phyloP scores from a whole-genome alignment of 2,888 invertebrate species.

The Sphaeridia pumilis region DNA sequence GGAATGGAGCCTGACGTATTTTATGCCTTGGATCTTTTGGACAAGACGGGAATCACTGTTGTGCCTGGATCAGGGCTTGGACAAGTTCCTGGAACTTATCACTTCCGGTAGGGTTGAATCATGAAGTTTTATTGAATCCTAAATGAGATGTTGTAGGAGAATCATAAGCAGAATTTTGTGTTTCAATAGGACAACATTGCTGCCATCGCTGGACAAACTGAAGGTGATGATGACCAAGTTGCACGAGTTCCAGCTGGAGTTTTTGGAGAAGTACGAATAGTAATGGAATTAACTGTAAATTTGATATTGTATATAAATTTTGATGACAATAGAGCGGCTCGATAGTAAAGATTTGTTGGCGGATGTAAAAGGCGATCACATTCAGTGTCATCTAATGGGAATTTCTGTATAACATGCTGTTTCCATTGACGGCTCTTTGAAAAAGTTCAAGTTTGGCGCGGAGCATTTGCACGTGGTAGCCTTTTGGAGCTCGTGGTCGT shows the following conservation, averaged over 20 bases:
- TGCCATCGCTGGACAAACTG: not conserved
- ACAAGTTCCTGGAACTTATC: conserved; percentile 81
- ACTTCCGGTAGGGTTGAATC: conserved; percentile 54
- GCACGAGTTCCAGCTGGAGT: not conserved
- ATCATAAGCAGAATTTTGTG: not conserved
- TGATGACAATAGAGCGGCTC: too few relatives aligned
- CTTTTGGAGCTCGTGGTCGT: too few relatives aligned
- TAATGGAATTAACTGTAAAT: too few relatives aligned
- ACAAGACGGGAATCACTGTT: conserved; percentile 84
- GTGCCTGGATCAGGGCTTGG: conserved; percentile 93
- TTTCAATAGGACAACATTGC: not conserved
- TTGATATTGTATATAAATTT: too few relatives aligned
- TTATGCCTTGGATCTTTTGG: conserved; percentile 83
- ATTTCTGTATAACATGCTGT: too few relatives aligned
- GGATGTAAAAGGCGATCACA: too few relatives aligned
- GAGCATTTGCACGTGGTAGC: too few relatives aligned
- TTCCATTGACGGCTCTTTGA: too few relatives aligned
- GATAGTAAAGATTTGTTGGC: too few relatives aligned
- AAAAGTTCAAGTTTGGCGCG: too few relatives aligned
- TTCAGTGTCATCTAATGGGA: too few relatives aligned
- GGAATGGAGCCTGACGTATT: conserved; percentile 72
- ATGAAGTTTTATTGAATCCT: not conserved
- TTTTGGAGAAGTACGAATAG: too few relatives aligned
- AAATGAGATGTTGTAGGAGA: not conserved
- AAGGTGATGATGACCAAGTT: not conserved